phyloP scores from a whole-genome alignment of 2,797 vertebrate genomes.

The Dendrocincla tyrannina region DNA sequence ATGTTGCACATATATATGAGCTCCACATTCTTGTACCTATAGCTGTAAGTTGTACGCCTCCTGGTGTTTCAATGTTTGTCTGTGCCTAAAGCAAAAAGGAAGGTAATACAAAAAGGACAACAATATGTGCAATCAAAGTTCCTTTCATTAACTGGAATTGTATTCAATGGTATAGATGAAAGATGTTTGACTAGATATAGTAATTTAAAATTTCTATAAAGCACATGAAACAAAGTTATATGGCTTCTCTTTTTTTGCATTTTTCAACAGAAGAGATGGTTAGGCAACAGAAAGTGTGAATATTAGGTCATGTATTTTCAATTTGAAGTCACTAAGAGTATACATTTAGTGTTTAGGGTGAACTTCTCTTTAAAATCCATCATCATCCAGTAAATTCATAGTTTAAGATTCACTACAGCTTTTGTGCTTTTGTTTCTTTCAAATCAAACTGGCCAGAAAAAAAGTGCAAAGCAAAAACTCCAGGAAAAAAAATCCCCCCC shows the following conservation, averaged over 20 bases:
- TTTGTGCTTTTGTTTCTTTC: background rate
- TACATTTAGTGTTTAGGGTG: background rate
- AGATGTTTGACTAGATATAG: background rate
- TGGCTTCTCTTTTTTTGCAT: background rate
- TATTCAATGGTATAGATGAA: background rate
- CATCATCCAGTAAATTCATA: background rate
- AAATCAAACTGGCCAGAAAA: background rate
- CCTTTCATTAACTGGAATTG: background rate
- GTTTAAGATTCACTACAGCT: background rate
- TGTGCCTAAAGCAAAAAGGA: background rate
- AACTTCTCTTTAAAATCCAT: background rate
- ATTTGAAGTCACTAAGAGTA: background rate
- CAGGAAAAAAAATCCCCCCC: background rate
- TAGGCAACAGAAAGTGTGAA: background rate
- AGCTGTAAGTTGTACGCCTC: background rate
- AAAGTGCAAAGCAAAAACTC: background rate
- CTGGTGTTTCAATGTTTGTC: background rate
- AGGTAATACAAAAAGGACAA: background rate
- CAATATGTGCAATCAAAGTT: background rate
- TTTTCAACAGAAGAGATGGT: background rate
- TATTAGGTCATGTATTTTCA: background rate
- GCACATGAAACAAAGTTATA: background rate
- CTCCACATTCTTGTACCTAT: background rate
- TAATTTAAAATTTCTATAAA: background rate
- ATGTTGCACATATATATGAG: background rate